phyloP scores from a whole-genome alignment of 2,113 vertebrate genomes.

The Ptilorrhoa leucosticta region DNA sequence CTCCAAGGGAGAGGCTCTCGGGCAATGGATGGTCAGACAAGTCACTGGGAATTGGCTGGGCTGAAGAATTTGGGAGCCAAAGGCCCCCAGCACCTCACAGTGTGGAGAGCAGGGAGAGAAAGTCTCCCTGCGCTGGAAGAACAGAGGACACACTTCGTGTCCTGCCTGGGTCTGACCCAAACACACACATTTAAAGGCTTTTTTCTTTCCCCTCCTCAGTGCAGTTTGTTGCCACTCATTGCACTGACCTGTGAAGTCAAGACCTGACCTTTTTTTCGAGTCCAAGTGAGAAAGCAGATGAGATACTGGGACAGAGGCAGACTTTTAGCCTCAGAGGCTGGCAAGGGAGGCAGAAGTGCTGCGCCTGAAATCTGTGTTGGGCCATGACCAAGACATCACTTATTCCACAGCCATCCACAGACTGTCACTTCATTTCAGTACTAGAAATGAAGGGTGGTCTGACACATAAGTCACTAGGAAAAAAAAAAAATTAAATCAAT shows the following conservation, averaged over 20 bases:
- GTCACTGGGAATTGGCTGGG: not conserved
- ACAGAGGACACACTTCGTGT: not conserved
- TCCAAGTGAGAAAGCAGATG: conserved; percentile 62
- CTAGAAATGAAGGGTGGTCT: conserved; percentile 23
- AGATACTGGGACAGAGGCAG: conserved; percentile 40
- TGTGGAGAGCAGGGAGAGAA: not conserved
- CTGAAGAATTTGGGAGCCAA: not conserved
- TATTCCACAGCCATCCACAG: conserved; percentile 4
- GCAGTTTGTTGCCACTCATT: not conserved
- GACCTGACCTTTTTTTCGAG: conserved; percentile 1
- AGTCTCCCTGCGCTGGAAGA: not conserved
- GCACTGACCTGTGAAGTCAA: conserved; percentile 53
- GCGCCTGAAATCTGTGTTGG: conserved; percentile 49
- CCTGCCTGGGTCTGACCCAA: not conserved
- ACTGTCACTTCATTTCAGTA: conserved; percentile 34
- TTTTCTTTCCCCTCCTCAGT: not conserved
- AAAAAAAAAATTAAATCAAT: not conserved
- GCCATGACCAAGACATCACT: conserved; percentile 19
- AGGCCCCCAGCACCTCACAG: fast-evolving
- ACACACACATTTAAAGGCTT: not conserved
- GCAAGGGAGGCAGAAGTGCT: conserved; percentile 41
- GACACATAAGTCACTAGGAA: not conserved
- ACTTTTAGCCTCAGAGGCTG: conserved; percentile 65
- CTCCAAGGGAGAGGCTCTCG: not conserved
- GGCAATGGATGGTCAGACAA: fast-evolving